Percentiles rank a stretch among this genome's conserved stretches.
Conservation (phyloP, 2,797 vertebrate species). For the Esox masquinongy region DNA sequence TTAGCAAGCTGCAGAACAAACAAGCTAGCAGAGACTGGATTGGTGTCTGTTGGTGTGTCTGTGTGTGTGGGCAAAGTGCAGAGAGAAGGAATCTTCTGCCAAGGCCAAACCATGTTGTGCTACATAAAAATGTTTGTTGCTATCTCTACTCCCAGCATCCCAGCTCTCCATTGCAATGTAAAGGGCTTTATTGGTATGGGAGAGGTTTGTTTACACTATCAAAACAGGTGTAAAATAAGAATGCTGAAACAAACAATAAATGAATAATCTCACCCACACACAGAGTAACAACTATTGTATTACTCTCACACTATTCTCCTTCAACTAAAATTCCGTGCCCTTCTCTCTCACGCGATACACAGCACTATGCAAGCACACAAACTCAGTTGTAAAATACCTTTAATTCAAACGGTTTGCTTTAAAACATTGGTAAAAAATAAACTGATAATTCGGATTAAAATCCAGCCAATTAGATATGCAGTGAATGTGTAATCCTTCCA, state of each 20-base stretch:
- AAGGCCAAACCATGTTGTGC: slow-evolving; percentile 47
- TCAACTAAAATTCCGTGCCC: no score
- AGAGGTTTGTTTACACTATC: no score
- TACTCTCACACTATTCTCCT: no score
- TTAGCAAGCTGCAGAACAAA: slow-evolving; percentile 26
- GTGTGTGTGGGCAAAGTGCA: slow-evolving; percentile 22
- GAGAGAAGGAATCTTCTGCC: slow-evolving; percentile 45
- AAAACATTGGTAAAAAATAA: neutral
- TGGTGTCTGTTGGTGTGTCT: slow-evolving; percentile 19
- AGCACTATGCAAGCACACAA: no score
- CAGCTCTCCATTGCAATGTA: neutral
- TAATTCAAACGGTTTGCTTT: no score
- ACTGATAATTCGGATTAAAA: slow-evolving; percentile 7
- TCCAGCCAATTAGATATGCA: neutral
- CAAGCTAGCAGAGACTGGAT: slow-evolving; percentile 7
- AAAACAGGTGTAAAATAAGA: no score
- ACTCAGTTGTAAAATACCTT: no score
- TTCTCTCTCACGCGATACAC: no score
- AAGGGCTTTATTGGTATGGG: no score
- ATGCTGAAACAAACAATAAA: no score
- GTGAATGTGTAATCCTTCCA: neutral
- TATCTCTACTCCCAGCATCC: slow-evolving; percentile 47
- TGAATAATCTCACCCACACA: no score
- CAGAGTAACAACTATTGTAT: no score
- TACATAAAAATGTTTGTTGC: slow-evolving; percentile 48